Conservation (phyloP, 1,140 invertebrate species). For the Tribolium castaneum region DNA sequence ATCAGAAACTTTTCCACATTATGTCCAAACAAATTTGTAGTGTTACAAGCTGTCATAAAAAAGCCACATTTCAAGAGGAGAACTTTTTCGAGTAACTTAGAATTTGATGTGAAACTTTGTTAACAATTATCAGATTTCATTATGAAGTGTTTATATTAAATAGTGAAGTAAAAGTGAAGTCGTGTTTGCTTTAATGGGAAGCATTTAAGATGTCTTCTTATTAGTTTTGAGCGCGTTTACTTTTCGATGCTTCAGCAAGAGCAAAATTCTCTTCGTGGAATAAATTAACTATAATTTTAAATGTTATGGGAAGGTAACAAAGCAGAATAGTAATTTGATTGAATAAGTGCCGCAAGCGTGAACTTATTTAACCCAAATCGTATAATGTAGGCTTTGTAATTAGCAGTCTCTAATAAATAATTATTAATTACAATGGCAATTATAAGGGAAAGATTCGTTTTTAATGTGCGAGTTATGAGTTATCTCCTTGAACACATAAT, state of each 20-base stretch:
- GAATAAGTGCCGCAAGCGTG: constrained; percentile 23
- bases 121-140: neutral
- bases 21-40: neutral
- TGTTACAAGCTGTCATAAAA: neutral
- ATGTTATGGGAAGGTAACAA: constrained; percentile 4
- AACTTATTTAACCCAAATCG: constrained; percentile 2
- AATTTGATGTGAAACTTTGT: neutral
- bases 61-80: neutral
- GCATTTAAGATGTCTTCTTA: neutral
- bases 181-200: neutral
- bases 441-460: neutral
- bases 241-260: constrained; percentile 14
- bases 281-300: constrained; percentile 34
- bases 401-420: neutral
- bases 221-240: neutral
- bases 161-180: too few species aligned
- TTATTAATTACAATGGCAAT: too few species aligned
- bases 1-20: neutral
- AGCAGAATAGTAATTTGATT: constrained; percentile 15
- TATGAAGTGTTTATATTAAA: neutral
- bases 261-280: neutral
- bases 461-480: neutral
- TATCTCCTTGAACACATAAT: neutral
- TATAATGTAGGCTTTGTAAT: neutral
- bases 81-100: neutral